Evolutionary conservation across 2,888 invertebrate species (phyloP), one percentile per base, ranked within the genome.

Genomic region (Pseudococcus jackbeardsleyi): DNA sequence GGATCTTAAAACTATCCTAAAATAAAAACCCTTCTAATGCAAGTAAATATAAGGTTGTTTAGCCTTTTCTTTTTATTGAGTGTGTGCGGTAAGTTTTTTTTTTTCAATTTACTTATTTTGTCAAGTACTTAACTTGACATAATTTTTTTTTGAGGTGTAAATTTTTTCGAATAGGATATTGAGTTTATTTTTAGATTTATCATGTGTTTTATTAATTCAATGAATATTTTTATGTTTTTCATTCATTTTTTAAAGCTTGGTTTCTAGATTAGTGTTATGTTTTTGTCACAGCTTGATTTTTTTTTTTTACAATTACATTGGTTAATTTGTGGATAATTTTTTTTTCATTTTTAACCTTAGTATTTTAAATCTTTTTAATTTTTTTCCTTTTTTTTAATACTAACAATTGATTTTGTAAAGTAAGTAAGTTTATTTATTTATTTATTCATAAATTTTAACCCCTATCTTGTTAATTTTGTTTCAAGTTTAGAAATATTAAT

Each of bases 1-100:
- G 26, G 26, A 33, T 33, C 3, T 33, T 2, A 33, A 33, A 33
- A 33, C 26, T 33, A 33, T 33, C 1, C 26, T 3, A 1, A 3
- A 2, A 33, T 33, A 3, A 33, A 1, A 33, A 3, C 26, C 26
- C 3, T 33, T 33, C 3, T 33, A 33, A 33, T 33, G 26, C 26
- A 33, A 33, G 26, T 50, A 15, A 17, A 15, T 50, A 4, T 50
- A 17, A 4, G 59, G 19, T 19, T 4, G 19, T 17, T 54, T 7
- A 15, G 17, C 17, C 3, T 19, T 5, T 54, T 54, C 17, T 54
- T 7, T 7, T 5, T 33, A 59, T 59, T 59, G 19, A 5, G 59
- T 59, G 59, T 59, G 59, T 59, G 19, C 6, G 59, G 59, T 59
- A 59, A 59, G 59, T 59, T 59, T 59, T 59, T 59, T 59, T 59